phyloP scores from a whole-genome alignment of 2,113 vertebrate species.

The Todiramphus saurophagus region DNA sequence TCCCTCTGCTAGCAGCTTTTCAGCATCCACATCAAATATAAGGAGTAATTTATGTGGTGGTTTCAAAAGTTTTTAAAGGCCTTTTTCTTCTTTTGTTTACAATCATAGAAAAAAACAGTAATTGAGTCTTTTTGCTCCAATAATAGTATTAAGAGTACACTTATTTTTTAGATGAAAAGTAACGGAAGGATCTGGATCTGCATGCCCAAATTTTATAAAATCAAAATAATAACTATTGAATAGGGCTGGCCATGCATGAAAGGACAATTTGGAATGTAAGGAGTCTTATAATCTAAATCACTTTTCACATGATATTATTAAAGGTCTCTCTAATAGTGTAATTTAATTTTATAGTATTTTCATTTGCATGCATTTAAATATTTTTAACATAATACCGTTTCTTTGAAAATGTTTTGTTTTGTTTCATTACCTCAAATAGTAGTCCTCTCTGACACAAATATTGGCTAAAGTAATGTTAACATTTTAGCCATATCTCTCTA shows the following conservation, averaged over 20 bases:
- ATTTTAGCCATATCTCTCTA: background rate
- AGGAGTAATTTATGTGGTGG: background rate
- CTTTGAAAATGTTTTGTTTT: background rate
- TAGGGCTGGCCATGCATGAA: background rate
- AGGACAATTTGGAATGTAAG: background rate
- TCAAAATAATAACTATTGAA: background rate
- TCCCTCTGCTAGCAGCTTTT: too few relatives aligned
- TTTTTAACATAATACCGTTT: background rate
- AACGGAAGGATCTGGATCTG: background rate
- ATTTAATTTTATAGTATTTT: background rate
- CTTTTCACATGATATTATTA: background rate
- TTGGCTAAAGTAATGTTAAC: background rate
- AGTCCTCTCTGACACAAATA: background rate
- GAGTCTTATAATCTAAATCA: background rate
- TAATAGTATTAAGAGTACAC: background rate
- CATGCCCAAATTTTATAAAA: background rate
- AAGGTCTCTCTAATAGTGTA: background rate
- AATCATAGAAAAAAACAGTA: background rate
- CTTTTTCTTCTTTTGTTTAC: background rate
- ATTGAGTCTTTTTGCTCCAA: background rate
- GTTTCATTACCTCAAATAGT: background rate
- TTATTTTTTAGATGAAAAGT: background rate
- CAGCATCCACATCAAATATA: background rate
- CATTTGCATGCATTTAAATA: background rate
- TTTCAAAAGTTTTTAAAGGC: background rate